A percentile compares a stretch with the other conserved stretches of the same genome.
phyloP scores from a whole-genome alignment of 2,888 invertebrate genomes.

The Troglohyphantes excavatus region DNA sequence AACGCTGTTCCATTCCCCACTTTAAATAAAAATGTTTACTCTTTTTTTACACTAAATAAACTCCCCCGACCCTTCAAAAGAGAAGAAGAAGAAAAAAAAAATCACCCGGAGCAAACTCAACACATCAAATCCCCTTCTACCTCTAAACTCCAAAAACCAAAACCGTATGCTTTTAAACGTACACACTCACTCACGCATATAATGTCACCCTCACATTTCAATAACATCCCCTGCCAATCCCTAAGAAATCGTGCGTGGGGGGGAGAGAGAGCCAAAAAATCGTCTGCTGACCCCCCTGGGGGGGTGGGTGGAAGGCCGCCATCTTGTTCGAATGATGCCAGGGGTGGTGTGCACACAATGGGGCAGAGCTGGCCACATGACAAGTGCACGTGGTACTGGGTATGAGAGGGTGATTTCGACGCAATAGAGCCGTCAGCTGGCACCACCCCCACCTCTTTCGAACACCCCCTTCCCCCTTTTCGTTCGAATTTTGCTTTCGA shows the following conservation, averaged over 20 bases:
- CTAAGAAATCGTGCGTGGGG: constrained; percentile 7
- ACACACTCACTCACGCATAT: constrained; percentile 55
- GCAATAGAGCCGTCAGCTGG: constrained; percentile 73
- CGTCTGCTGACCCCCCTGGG: constrained; percentile 19
- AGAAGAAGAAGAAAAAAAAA: background rate
- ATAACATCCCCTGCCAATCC: constrained; percentile 47
- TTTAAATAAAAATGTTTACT: background rate
- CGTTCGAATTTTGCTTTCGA: constrained; percentile 52
- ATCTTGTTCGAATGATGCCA: constrained; percentile 77
- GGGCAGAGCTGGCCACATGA: constrained; percentile 72
- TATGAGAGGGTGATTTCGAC: constrained; percentile 61
- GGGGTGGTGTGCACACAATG: constrained; percentile 75
- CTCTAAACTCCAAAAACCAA: background rate
- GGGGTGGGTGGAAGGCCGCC: constrained; percentile 37
- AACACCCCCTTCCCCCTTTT: constrained; percentile 9
- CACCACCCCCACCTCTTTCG: constrained; percentile 33
- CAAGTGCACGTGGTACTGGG: constrained; percentile 75
- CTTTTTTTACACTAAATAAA: background rate
- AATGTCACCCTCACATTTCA: constrained; percentile 62
- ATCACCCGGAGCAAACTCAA: background rate
- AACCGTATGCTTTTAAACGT: constrained; percentile 32
- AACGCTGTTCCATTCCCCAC: background rate
- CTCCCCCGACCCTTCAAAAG: background rate
- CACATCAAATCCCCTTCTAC: background rate
- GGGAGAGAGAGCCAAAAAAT: constrained; percentile 17